These are phyloP conservation scores for Picus viridis DNA, from an alignment of 2,797 vertebrate species.

Conservation along the genomic window DNA sequence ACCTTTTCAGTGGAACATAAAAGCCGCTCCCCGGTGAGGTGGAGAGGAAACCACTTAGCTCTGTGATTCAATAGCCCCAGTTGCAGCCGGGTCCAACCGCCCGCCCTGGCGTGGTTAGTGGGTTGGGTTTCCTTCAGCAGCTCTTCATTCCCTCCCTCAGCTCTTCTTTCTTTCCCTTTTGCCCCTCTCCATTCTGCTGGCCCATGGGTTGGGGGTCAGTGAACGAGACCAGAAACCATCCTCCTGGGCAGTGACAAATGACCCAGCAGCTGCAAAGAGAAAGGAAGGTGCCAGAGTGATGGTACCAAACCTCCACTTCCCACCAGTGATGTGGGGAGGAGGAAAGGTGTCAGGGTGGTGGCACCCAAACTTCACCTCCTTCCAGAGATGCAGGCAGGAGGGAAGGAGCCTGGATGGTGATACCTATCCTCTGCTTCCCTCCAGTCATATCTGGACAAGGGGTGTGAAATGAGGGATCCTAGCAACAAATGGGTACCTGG, in stretches of 20 bases:
- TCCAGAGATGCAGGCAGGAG: no score
- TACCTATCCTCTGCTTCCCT: neutral
- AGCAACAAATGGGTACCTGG: rapidly evolving
- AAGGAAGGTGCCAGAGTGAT: neutral
- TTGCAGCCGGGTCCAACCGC: neutral
- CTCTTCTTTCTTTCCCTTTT: neutral
- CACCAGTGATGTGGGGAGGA: no score
- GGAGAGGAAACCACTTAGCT: constrained; percentile 60
- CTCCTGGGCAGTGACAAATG: neutral
- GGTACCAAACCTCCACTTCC: neutral
- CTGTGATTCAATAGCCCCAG: neutral
- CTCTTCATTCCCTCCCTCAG: neutral
- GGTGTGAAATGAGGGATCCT: rapidly evolving
- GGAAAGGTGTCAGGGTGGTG: no score
- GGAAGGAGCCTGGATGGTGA: neutral
- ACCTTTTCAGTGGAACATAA: constrained; percentile 73
- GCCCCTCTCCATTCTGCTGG: neutral
- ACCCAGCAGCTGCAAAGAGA: rapidly evolving
- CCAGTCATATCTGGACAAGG: rapidly evolving
- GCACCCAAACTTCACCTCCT: no score
- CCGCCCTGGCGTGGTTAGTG: neutral
- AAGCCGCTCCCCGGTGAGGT: constrained; percentile 64
- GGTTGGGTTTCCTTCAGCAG: constrained; percentile 14
- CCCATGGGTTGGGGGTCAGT: neutral
- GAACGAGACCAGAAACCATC: neutral